phyloP scores from a whole-genome alignment of 1,140 invertebrate genomes.

The Caenorhabditis briggsae region DNA sequence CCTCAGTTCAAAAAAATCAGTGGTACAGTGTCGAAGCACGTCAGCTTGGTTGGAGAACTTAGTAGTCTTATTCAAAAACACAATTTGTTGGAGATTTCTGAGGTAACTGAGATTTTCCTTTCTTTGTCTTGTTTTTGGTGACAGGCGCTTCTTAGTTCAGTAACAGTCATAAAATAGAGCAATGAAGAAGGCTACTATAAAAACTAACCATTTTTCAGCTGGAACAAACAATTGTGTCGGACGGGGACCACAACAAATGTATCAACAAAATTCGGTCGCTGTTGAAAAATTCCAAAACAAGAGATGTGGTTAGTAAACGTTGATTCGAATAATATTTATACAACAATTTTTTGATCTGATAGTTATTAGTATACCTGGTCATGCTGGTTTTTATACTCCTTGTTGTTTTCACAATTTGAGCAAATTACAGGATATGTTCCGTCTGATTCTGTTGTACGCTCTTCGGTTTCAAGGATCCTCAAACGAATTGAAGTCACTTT shows the following conservation, averaged over 20 bases:
- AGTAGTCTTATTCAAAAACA: conserved; percentile 86
- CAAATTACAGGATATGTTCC: conserved; percentile 84
- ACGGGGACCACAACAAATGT: conserved; percentile 90
- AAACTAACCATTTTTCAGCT: conserved; percentile 80
- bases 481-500: conserved; percentile 82
- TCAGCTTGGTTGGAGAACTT: conserved; percentile 93
- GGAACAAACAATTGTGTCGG: conserved; percentile 92
- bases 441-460: conserved; percentile 92
- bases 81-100: conserved; percentile 90
- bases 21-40: conserved; percentile 92
- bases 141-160: too few species aligned
- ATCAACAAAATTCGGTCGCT: conserved; percentile 78
- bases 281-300: conserved; percentile 72
- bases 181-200: background rate
- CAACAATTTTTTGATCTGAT: background rate
- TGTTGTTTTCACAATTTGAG: background rate
- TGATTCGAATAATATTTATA: conserved; percentile 16
- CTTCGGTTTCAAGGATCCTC: conserved; percentile 89
- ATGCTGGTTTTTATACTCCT: too few species aligned
- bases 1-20: conserved; percentile 99
- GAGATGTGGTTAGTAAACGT: conserved; percentile 69
- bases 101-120: conserved; percentile 78
- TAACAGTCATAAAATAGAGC: too few species aligned
- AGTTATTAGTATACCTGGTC: background rate
- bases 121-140: too few species aligned